Conservation (phyloP, 2,888 invertebrate species). For the Oscheius sp. region DNA sequence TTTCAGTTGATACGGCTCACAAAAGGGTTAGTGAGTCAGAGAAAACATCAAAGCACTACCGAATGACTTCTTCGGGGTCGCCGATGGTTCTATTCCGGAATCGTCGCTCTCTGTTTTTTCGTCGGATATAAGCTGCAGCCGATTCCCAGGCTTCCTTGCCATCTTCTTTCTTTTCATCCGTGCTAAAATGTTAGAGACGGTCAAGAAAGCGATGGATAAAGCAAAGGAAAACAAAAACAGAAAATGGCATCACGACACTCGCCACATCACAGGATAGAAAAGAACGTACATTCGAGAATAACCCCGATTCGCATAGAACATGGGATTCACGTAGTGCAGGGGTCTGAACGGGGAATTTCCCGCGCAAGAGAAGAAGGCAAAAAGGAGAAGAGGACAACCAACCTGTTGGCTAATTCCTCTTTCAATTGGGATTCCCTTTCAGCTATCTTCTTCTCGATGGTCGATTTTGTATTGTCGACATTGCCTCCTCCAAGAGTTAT, state of each 20-base stretch:
- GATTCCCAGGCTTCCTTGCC: slow-evolving; percentile 63
- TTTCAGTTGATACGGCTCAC: too few species aligned
- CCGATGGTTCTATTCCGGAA: slow-evolving; percentile 69
- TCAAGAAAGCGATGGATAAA: slow-evolving; percentile 17
- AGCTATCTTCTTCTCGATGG: slow-evolving; percentile 40
- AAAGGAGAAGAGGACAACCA: background rate
- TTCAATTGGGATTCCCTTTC: slow-evolving; percentile 37
- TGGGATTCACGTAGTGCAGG: slow-evolving; percentile 13
- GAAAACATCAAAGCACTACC: slow-evolving; percentile 37
- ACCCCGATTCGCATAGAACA: slow-evolving; percentile 12
- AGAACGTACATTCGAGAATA: slow-evolving; percentile 30
- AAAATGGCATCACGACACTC: background rate
- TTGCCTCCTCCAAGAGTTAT: slow-evolving; percentile 31
- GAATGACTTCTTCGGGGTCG: slow-evolving; percentile 63
- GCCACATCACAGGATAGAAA: background rate
- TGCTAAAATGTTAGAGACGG: slow-evolving; percentile 17
- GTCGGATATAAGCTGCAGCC: slow-evolving; percentile 68
- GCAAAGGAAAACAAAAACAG: background rate
- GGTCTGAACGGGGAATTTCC: slow-evolving; percentile 13
- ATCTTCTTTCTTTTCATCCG: slow-evolving; percentile 37
- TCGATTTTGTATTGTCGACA: slow-evolving; percentile 34
- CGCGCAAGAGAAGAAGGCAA: background rate
- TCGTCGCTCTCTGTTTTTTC: slow-evolving; percentile 70
- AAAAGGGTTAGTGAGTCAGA: background rate
- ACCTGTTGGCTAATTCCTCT: slow-evolving; percentile 34